Evolutionary conservation across 2,888 invertebrate genomes (phyloP).

Genomic region (Ochropleura plecta): DNA sequence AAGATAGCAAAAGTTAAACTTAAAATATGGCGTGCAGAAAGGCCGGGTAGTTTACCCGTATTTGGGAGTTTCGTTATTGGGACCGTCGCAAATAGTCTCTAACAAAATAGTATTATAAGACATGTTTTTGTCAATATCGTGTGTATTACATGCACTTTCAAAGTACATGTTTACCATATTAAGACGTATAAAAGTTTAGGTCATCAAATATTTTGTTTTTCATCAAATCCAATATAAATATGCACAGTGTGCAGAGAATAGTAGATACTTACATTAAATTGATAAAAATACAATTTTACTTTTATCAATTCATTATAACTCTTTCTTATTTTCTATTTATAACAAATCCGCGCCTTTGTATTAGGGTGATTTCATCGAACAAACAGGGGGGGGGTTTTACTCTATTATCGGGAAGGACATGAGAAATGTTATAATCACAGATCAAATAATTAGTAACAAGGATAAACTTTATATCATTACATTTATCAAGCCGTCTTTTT

Average conservation of each 20-base stretch:
- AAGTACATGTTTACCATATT: slow-evolving; percentile 30
- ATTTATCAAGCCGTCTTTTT: neutral
- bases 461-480: neutral
- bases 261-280: slow-evolving; percentile 42
- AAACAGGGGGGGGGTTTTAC: slow-evolving; percentile 66
- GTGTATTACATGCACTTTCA: slow-evolving; percentile 14
- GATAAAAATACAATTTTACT: slow-evolving; percentile 32
- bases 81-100: slow-evolving; percentile 43
- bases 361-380: slow-evolving; percentile 48
- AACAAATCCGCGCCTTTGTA: slow-evolving; percentile 43
- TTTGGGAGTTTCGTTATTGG: neutral
- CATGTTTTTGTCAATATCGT: slow-evolving; percentile 31
- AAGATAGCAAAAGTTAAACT: neutral
- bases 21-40: neutral
- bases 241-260: slow-evolving; percentile 48
- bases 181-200: slow-evolving; percentile 34
- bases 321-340: slow-evolving; percentile 37
- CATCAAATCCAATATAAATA: slow-evolving; percentile 30
- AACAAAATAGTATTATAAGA: slow-evolving; percentile 28
- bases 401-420: slow-evolving; percentile 46
- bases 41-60: neutral
- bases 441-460: slow-evolving; percentile 8
- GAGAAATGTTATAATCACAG: slow-evolving; percentile 69
- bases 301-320: slow-evolving; percentile 35
- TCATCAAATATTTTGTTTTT: slow-evolving; percentile 32